These are phyloP conservation scores for Odontomyia ornata DNA, from an alignment of 2,888 invertebrate species.

Conservation along the genomic window DNA sequence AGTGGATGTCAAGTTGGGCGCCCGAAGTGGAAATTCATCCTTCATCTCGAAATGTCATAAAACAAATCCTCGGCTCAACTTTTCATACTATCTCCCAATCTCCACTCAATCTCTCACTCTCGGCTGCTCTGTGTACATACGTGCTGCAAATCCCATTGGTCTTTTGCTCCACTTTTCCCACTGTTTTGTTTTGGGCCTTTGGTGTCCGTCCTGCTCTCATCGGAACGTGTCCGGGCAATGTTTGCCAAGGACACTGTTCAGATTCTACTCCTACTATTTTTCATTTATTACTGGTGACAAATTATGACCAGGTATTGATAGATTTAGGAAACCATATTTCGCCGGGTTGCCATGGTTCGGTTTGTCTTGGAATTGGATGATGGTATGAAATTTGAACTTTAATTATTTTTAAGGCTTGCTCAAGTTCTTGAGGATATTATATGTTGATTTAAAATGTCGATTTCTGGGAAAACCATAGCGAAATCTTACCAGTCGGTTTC, in stretches of 20 bases:
- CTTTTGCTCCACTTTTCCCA: background rate
- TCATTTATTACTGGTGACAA: constrained; percentile 50
- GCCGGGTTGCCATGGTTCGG: background rate
- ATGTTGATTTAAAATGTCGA: too few relatives aligned
- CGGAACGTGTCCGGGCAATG: constrained; percentile 14
- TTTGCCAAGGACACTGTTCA: constrained; percentile 45
- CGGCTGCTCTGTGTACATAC: background rate
- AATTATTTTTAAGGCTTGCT: too few relatives aligned
- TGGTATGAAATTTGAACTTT: too few relatives aligned
- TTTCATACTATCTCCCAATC: constrained; percentile 48
- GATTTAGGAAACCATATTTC: constrained; percentile 29
- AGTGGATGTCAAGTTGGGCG: constrained; percentile 32
- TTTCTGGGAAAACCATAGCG: too few relatives aligned
- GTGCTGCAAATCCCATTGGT: background rate
- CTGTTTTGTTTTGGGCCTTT: background rate
- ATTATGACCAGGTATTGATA: constrained; percentile 51
- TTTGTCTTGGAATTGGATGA: background rate
- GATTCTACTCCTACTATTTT: constrained; percentile 46
- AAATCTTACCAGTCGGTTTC: too few relatives aligned
- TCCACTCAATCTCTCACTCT: constrained; percentile 39
- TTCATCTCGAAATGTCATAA: constrained; percentile 49
- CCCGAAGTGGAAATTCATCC: constrained; percentile 48
- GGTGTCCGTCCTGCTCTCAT: background rate
- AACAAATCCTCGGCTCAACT: constrained; percentile 50
- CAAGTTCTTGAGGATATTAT: too few relatives aligned